phyloP scores from a whole-genome alignment of 2,113 vertebrate species.

The Melanerpes aurifrons region DNA sequence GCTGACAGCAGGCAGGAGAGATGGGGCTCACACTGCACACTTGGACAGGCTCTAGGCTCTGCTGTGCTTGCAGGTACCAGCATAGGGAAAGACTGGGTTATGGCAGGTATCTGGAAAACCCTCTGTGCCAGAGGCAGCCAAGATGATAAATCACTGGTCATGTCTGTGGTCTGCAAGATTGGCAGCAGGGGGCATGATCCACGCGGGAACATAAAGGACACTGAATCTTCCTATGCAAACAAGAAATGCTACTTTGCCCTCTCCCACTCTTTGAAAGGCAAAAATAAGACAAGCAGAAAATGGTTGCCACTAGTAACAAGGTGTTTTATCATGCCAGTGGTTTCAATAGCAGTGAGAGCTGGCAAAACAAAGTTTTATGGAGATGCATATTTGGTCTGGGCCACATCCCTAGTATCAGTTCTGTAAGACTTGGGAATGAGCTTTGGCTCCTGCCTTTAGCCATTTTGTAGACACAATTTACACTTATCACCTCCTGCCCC shows the following conservation, averaged over 20 bases:
- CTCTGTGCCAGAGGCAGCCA: not conserved
- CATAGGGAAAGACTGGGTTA: not conserved
- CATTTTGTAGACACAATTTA: not conserved
- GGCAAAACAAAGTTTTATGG: not conserved
- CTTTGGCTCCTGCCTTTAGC: not conserved
- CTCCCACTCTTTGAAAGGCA: not conserved
- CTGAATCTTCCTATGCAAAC: not conserved
- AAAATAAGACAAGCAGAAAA: conserved; percentile 24
- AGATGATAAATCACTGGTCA: not conserved
- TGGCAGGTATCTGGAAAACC: not conserved
- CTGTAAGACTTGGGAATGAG: not conserved
- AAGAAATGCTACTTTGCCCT: not conserved
- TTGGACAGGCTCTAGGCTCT: not conserved
- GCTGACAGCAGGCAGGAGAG: not conserved
- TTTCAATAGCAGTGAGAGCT: not conserved
- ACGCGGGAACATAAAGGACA: not conserved
- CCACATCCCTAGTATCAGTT: not conserved
- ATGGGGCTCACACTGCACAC: not conserved
- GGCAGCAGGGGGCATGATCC: not conserved
- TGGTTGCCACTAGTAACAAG: conserved; percentile 55
- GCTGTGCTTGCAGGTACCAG: not conserved
- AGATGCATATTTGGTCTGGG: not conserved
- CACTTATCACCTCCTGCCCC: not conserved
- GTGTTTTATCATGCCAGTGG: not conserved
- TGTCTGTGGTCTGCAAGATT: not conserved